phyloP scores from a whole-genome alignment of 2,113 vertebrate genomes.

The Eupsittula cactorum region DNA sequence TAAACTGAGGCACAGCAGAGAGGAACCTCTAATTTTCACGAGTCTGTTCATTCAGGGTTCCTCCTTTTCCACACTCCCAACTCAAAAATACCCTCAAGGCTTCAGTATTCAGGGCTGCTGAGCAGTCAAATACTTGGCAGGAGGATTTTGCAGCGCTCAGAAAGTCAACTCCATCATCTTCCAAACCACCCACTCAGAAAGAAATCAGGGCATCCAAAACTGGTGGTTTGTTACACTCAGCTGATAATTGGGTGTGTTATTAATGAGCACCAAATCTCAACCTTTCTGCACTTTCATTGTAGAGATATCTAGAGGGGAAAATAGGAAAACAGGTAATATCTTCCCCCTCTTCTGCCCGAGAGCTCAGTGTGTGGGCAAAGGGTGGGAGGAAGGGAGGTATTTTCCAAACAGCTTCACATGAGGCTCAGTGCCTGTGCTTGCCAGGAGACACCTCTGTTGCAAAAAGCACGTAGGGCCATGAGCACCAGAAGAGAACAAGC shows the following conservation, averaged over 20 bases:
- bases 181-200: constrained; percentile 47
- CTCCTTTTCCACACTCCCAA: constrained; percentile 51
- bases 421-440: not conserved
- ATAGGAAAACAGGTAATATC: not conserved
- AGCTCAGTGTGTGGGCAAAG: not conserved
- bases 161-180: constrained; percentile 25
- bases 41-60: constrained; percentile 54
- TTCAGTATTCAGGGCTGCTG: constrained; percentile 46
- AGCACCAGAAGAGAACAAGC: accelerated
- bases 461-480: not conserved
- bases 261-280: constrained; percentile 20
- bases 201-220: constrained; percentile 63
- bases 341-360: constrained; percentile 1
- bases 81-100: constrained; percentile 35
- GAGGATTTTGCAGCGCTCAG: not conserved
- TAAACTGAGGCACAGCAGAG: constrained; percentile 59
- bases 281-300: not conserved
- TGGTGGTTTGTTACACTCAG: constrained; percentile 25
- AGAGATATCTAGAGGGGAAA: constrained; percentile 20
- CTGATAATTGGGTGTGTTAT: constrained; percentile 36
- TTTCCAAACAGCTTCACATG: not conserved
- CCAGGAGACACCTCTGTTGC: not conserved
- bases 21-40: constrained; percentile 64
- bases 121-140: not conserved
- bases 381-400: not conserved